Evolutionary conservation across 2,113 vertebrate species (phyloP), one percentile per base, ranked within the genome.

Genomic region (Reinhardtius hippoglossoides): DNA sequence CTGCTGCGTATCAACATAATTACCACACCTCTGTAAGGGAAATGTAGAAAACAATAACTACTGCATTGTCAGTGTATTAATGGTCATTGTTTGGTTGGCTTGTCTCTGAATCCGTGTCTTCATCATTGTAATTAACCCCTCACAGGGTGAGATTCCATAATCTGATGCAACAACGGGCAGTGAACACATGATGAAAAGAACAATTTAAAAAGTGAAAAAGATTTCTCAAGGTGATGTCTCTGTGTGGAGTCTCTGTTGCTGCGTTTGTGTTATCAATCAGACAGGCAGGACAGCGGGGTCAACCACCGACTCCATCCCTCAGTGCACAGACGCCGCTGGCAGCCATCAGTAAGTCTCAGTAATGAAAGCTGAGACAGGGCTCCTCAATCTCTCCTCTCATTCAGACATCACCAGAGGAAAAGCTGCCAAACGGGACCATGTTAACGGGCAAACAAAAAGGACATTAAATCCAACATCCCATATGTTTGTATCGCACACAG

Each of bases 351-450:
- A 60, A 15, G 18, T 81, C 79, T 79, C 57, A 26, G 77, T 83
- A 86, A 89, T 87, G 76, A 81, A 82, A 70, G 69, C 50, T 31
- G 35, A 86, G 78, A 82, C 80, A 81, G 27, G 73, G 68, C 81
- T 86, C 42, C 2, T 89, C 67, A 76, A 80, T 85, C 78, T 86
- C 55, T 46, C 8, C 26, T 56, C 54, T 59, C 64, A 78, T 78
- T 74, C 81, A 81, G 74, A 89, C 56, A 55, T 81, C 12, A 78
- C 85, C 69, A 0, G 46, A 68, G 74, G 84, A 90, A 42, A 75
- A 81, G 26, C 60, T 76, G 59, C 74, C 64, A 80, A 73, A 78
- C 0, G 5, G 62, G 60, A 44, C 14, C n/a, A 21, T 40, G 55
- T 31, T 48, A 72, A 54, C 50, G 67, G 42, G 23, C 59, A 82